Conservation (phyloP, 2,113 vertebrate species). For the Podiceps cristatus region DNA sequence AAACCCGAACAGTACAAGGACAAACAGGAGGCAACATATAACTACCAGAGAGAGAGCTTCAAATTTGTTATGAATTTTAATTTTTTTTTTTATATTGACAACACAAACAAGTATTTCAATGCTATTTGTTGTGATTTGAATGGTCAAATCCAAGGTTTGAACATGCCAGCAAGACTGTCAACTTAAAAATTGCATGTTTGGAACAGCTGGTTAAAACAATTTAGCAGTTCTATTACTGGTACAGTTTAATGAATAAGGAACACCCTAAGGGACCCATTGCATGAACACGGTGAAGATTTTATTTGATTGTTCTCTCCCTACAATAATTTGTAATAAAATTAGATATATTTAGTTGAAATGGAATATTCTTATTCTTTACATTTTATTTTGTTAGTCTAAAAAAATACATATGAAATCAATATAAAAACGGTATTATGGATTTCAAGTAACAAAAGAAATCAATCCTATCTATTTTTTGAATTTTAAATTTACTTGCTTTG, state of each 20-base stretch:
- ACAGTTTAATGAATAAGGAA: not conserved
- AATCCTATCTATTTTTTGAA: not conserved
- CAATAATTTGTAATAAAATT: not conserved
- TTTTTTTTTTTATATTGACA: not conserved
- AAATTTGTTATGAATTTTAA: not conserved
- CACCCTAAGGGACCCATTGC: not conserved
- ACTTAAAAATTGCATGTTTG: not conserved
- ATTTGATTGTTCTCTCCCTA: not conserved
- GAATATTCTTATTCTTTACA: not conserved
- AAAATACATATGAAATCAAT: not conserved
- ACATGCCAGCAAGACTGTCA: not conserved
- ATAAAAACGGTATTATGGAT: not conserved
- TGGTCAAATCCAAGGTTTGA: not conserved
- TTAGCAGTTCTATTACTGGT: not conserved
- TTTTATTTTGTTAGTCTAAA: not conserved
- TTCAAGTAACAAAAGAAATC: not conserved
- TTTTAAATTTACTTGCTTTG: not conserved
- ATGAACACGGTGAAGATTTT: not conserved
- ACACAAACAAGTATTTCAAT: not conserved
- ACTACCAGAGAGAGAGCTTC: not conserved
- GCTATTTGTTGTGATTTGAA: not conserved
- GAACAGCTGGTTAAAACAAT: not conserved
- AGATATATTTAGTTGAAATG: not conserved
- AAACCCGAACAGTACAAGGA: rapidly evolving
- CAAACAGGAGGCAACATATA: not conserved